These are phyloP conservation scores for Zaprionus ornatus DNA, from an alignment of 1,140 invertebrate genomes.

Conservation along the genomic window DNA sequence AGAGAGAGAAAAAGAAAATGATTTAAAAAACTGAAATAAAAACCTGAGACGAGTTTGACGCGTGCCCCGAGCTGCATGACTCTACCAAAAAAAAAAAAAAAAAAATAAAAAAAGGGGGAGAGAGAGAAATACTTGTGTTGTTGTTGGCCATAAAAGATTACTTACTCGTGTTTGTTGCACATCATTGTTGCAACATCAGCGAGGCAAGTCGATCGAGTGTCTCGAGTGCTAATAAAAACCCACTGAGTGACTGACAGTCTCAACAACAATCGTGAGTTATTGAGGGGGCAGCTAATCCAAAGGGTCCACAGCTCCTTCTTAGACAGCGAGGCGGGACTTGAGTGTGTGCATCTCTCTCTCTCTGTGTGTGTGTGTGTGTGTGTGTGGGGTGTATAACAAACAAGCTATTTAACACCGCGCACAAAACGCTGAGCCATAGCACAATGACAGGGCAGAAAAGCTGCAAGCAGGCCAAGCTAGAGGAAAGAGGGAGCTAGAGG, in stretches of 20 bases:
- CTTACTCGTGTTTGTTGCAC: conserved; percentile 51
- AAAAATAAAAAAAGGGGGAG: too few relatives aligned
- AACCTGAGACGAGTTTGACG: conserved; percentile 67
- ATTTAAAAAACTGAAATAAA: conserved; percentile 1
- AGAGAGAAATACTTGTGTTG: conserved; percentile 39
- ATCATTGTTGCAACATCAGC: conserved; percentile 83
- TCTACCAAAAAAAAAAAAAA: conserved; percentile 28
- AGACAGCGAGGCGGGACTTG: conserved; percentile 54
- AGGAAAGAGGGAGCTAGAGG: background rate
- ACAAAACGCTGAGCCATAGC: conserved; percentile 72
- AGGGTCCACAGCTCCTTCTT: conserved; percentile 44
- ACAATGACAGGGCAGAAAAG: conserved; percentile 62
- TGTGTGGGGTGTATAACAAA: conserved; percentile 72
- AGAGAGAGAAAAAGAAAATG: conserved; percentile 8
- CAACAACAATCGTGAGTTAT: conserved; percentile 77
- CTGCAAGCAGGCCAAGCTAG: background rate
- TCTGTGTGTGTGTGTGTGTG: conserved; percentile 33
- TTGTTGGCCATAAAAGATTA: conserved; percentile 35
- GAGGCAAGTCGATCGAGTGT: conserved; percentile 51
- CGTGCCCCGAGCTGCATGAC: conserved; percentile 73
- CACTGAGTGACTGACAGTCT: conserved; percentile 76
- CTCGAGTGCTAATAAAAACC: conserved; percentile 75
- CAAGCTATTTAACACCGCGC: conserved; percentile 77
- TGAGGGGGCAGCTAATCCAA: conserved; percentile 70
- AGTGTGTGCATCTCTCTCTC: background rate